phyloP scores from a whole-genome alignment of 35 echinoderm and acorn worm species.

The Apostichopus japonicus region DNA sequence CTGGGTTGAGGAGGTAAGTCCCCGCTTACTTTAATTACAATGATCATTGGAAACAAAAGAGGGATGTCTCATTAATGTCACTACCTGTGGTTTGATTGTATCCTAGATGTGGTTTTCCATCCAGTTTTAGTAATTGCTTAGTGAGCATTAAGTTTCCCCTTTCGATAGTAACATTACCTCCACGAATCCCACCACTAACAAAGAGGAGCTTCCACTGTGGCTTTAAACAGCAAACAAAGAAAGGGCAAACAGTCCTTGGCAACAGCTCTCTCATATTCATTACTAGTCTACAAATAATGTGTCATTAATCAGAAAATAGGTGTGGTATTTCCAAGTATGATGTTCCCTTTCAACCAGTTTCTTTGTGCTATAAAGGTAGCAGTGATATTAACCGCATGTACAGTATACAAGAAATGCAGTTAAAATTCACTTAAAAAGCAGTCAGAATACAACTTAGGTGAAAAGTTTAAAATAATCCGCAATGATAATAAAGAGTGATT shows the following conservation, averaged over 20 bases:
- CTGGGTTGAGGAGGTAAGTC: constrained; percentile 85
- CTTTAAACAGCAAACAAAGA: background rate
- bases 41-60: constrained; percentile 16
- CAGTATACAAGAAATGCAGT: no score
- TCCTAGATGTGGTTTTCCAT: background rate
- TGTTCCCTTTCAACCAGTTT: background rate
- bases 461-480: no score
- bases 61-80: constrained; percentile 27
- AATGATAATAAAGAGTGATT: no score
- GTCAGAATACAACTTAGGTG: no score
- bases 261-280: background rate
- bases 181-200: background rate
- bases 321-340: background rate
- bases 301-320: constrained; percentile 3
- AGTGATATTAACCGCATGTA: no score
- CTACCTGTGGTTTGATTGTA: constrained; percentile 32
- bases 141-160: constrained; percentile 21
- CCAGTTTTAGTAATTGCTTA: background rate
- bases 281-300: constrained; percentile 18
- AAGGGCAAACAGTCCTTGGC: background rate
- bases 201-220: background rate
- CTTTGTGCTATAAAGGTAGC: background rate
- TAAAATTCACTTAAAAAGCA: no score
- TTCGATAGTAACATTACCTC: background rate
- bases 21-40: background rate